These are phyloP conservation scores for Cryptomyrus ogoouensis DNA, from an alignment of 2,113 vertebrate genomes.

Conservation along the genomic window DNA sequence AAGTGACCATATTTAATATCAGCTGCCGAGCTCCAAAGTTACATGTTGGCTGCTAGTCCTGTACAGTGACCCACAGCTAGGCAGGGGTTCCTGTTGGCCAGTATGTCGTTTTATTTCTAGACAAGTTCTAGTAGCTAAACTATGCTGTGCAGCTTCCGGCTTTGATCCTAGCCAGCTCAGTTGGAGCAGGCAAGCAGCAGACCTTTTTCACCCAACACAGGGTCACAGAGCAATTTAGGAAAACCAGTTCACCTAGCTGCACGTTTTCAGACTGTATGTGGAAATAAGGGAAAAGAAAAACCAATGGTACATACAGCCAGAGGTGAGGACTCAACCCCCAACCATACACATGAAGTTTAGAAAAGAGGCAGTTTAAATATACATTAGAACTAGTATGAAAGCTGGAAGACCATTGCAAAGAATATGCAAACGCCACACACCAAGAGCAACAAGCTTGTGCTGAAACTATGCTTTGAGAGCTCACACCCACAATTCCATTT, in stretches of 20 bases:
- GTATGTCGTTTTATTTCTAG: not conserved
- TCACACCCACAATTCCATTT: not conserved
- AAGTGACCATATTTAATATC: not conserved
- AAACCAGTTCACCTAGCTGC: not conserved
- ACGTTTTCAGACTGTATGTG: not conserved
- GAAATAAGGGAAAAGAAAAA: not conserved
- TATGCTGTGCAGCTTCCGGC: not conserved
- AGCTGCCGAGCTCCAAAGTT: not conserved
- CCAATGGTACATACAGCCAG: not conserved
- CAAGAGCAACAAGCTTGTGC: not conserved
- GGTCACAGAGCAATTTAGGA: not conserved
- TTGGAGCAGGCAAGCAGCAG: not conserved
- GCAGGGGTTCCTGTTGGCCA: not conserved
- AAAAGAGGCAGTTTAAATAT: not conserved
- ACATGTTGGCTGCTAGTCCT: not conserved
- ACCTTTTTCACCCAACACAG: not conserved
- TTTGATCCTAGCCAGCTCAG: not conserved
- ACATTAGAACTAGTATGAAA: not conserved
- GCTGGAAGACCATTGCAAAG: not conserved
- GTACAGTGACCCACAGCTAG: not conserved
- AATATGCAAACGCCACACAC: not conserved
- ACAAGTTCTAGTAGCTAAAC: not conserved
- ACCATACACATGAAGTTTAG: not conserved
- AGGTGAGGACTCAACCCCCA: not conserved
- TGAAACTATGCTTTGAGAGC: not conserved